Conservation (phyloP, 2,113 vertebrate genomes). For the Pygoscelis adeliae region DNA sequence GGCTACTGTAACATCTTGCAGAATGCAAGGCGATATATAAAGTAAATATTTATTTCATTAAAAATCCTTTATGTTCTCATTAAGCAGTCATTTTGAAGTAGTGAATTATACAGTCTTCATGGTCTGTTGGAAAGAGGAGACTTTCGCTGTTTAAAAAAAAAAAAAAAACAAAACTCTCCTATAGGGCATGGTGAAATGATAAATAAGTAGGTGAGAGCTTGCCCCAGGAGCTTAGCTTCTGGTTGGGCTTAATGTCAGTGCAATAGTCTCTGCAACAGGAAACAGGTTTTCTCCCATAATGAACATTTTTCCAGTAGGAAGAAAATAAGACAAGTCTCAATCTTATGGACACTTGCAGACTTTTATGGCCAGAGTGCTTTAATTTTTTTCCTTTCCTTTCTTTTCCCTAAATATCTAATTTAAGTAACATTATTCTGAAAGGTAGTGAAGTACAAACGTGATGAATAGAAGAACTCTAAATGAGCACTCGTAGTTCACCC, state of each 20-base stretch:
- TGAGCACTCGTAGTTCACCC: background rate
- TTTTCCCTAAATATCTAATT: background rate
- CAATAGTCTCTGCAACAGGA: background rate
- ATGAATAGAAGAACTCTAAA: background rate
- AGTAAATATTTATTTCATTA: background rate
- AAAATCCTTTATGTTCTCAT: background rate
- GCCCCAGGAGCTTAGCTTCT: background rate
- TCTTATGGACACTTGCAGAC: background rate
- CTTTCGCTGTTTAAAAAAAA: background rate
- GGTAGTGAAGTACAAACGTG: background rate
- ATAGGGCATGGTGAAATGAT: background rate
- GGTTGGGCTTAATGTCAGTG: background rate
- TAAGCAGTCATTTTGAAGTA: background rate
- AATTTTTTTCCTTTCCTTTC: background rate
- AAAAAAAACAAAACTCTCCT: background rate
- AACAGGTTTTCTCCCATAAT: background rate
- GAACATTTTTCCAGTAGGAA: background rate
- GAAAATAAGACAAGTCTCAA: background rate
- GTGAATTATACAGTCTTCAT: background rate
- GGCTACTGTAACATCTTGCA: background rate
- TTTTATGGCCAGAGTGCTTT: background rate
- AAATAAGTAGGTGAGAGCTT: background rate
- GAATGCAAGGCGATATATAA: background rate
- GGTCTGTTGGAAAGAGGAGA: background rate
- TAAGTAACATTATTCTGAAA: background rate